These are phyloP conservation scores for Monarcha castaneiventris DNA, from an alignment of 2,113 vertebrate species.

Conservation along the genomic window DNA sequence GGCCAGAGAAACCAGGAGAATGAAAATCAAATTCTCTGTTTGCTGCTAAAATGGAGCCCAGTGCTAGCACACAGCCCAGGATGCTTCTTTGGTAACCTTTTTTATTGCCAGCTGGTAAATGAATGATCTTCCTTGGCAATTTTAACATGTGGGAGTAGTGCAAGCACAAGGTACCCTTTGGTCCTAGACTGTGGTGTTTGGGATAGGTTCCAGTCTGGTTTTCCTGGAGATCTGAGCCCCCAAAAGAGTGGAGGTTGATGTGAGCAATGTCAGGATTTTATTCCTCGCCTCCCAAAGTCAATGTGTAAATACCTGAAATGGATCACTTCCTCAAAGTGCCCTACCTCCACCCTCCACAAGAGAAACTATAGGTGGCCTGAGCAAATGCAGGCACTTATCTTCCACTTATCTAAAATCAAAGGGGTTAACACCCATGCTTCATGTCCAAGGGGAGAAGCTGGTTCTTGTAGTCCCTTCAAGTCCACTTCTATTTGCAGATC, in stretches of 20 bases:
- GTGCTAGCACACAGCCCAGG: neutral
- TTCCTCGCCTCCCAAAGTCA: neutral
- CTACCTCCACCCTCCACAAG: neutral
- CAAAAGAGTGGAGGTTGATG: neutral
- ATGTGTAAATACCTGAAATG: neutral
- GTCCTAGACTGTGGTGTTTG: neutral
- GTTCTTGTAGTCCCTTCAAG: neutral
- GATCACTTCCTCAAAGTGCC: neutral
- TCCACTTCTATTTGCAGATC: neutral
- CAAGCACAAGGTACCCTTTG: neutral
- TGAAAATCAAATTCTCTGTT: neutral
- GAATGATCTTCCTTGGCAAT: neutral
- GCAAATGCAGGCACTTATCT: neutral
- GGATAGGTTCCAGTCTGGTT: neutral
- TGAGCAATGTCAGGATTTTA: neutral
- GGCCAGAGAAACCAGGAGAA: neutral
- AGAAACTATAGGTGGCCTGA: neutral
- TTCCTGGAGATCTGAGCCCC: neutral
- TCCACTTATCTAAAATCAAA: neutral
- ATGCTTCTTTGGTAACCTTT: neutral
- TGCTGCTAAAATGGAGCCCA: neutral
- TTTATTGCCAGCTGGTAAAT: neutral
- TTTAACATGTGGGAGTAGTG: neutral
- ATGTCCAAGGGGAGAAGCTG: neutral
- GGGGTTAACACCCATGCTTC: neutral